These are phyloP conservation scores for Drosophila tropicalis DNA, from an alignment of 1,140 invertebrate genomes.

Conservation along the genomic window DNA sequence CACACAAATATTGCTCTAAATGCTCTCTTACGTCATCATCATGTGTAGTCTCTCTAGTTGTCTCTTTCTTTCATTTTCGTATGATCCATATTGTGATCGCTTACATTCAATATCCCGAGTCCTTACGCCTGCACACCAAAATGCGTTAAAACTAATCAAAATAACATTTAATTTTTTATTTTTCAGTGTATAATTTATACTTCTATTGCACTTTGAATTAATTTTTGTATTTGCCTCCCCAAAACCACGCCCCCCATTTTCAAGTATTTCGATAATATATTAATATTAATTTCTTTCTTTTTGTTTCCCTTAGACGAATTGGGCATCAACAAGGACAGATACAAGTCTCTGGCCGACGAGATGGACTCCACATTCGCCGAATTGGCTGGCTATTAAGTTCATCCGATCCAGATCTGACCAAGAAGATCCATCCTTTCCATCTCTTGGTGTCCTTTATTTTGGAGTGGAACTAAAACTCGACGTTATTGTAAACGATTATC, in stretches of 20 bases:
- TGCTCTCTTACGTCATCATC: no score
- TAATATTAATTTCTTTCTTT: slow-evolving; percentile 37
- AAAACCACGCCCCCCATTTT: neutral
- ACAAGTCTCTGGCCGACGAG: slow-evolving; percentile 97
- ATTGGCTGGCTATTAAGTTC: slow-evolving; percentile 91
- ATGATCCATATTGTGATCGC: no score
- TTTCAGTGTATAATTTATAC: slow-evolving; percentile 40
- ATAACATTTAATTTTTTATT: slow-evolving; percentile 32
- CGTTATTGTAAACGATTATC: slow-evolving; percentile 69
- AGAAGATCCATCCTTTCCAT: slow-evolving; percentile 27
- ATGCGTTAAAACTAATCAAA: slow-evolving; percentile 9
- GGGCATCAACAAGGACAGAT: slow-evolving; percentile 99
- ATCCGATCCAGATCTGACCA: slow-evolving; percentile 8
- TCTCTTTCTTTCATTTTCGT: no score
- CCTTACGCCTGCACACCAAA: slow-evolving; percentile 19
- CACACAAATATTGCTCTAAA: no score
- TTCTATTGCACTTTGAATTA: slow-evolving; percentile 45
- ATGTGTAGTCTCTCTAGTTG: no score
- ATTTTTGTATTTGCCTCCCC: no score
- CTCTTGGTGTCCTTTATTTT: neutral
- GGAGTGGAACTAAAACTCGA: slow-evolving; percentile 57
- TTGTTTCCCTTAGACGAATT: slow-evolving; percentile 91
- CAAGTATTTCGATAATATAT: neutral
- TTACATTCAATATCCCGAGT: neutral
- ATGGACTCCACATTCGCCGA: slow-evolving; percentile 99